Evolutionary conservation across 2,888 invertebrate genomes (phyloP), one percentile per base, ranked within the genome.

Genomic region (Margaritifera margaritifera): DNA sequence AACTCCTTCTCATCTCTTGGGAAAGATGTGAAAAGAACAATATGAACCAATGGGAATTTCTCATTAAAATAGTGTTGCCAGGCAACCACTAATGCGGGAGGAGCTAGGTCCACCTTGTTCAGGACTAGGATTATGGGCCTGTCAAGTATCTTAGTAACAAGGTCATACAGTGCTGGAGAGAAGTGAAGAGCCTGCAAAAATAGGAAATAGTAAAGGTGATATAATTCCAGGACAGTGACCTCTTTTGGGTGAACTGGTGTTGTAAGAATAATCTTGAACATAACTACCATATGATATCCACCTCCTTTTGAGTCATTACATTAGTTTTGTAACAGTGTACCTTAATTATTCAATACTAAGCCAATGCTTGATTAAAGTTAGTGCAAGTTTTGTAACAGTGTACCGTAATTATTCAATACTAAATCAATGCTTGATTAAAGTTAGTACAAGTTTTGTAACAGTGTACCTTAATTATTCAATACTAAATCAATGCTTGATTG

Each of bases 71-170:
- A 96, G 64, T 94, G 90, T 84, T 94, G 94, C 98, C 98, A 98
- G 0, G 95, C 97, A 0, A 94, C 92, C 18, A 96, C 96, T 31
- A 95, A 91, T 0, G 93, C 89, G 0, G 96, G 92, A 0, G 95
- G 94, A 0, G 95, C 95, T 76, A 98, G 90, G 90, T 98, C 98
- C 54, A 97, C 93, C 92, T 98, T 98, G 90, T 98, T 98, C 18
- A 98, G 89, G 0, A 98, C 93, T 19, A 98, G 87, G 73, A 98
- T 94, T 90, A 97, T 94, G 59, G 94, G 92, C 88, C 97, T 97
- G n/a, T 93, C 92, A 62, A 95, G 90, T 0, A 92, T 92, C 4
- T 93, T 92, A 0, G 93, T 93, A 8, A 97, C 93, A 87, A 95
- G 94, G 18, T 93, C 90, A 88, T 96, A 97, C 0, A 98, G 91